Evolutionary conservation across 2,113 vertebrate genomes (phyloP).

Genomic region (Cyprinodon brontotheroides): DNA sequence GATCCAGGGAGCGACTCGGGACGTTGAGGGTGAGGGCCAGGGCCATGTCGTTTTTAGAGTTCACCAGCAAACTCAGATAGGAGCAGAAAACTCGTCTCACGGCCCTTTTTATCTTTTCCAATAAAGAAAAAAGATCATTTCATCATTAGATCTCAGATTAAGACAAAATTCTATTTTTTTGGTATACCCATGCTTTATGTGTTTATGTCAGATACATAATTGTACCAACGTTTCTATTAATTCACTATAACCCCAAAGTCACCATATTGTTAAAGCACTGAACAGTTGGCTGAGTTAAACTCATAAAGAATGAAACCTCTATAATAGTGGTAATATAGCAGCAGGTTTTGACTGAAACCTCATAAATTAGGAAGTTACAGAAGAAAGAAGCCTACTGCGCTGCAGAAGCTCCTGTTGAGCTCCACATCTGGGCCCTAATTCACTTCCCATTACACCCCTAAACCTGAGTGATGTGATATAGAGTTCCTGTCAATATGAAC

Average conservation of each 20-base stretch:
- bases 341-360: constrained; percentile 47
- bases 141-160: neutral
- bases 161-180: neutral
- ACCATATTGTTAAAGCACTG: constrained; percentile 4
- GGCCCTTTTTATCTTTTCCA: constrained; percentile 73
- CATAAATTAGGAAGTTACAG: constrained; percentile 65
- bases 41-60: constrained; percentile 90
- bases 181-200: neutral
- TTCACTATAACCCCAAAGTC: neutral
- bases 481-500: constrained; percentile 67
- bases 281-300: constrained; percentile 21
- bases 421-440: constrained; percentile 64
- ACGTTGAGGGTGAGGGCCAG: constrained; percentile 85
- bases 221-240: neutral
- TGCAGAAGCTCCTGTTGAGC: constrained; percentile 53
- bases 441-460: constrained; percentile 71
- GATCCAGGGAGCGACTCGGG: constrained; percentile 86
- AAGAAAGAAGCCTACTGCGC: constrained; percentile 42
- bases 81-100: constrained; percentile 85
- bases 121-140: neutral
- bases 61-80: constrained; percentile 90
- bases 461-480: constrained; percentile 68
- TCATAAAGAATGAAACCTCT: constrained; percentile 52
- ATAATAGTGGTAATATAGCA: constrained; percentile 40
- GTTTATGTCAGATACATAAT: neutral